These are phyloP conservation scores for Psilopsiagon aymara DNA, from an alignment of 2,113 vertebrate species.

Conservation along the genomic window DNA sequence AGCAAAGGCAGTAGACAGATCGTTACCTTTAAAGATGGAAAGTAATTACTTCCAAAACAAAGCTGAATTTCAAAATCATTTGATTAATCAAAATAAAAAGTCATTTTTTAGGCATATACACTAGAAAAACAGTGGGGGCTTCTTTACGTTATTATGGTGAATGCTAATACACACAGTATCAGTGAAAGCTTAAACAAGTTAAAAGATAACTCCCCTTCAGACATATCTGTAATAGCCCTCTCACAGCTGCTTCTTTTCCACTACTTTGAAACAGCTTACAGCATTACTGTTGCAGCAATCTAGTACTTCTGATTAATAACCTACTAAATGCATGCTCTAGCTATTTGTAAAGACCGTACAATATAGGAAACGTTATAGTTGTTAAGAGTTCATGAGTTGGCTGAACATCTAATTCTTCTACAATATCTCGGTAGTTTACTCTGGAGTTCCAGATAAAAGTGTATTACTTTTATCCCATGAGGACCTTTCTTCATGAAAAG, in stretches of 20 bases:
- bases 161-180: neutral
- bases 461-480: neutral
- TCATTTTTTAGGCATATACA: neutral
- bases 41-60: neutral
- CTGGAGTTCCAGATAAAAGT: neutral
- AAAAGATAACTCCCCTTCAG: neutral
- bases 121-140: neutral
- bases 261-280: neutral
- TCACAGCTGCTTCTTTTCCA: neutral
- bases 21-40: neutral
- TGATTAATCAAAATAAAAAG: neutral
- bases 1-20: neutral
- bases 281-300: neutral
- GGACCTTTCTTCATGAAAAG: neutral
- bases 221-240: neutral
- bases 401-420: slow-evolving; percentile 7
- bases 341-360: neutral
- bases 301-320: slow-evolving; percentile 9
- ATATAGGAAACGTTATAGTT: neutral
- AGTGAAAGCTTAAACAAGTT: neutral
- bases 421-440: neutral
- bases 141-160: neutral
- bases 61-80: neutral
- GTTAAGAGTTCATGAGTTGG: neutral
- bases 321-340: neutral